Evolutionary conservation across 2,888 invertebrate genomes (phyloP).

Genomic region (Mayetiola destructor): DNA sequence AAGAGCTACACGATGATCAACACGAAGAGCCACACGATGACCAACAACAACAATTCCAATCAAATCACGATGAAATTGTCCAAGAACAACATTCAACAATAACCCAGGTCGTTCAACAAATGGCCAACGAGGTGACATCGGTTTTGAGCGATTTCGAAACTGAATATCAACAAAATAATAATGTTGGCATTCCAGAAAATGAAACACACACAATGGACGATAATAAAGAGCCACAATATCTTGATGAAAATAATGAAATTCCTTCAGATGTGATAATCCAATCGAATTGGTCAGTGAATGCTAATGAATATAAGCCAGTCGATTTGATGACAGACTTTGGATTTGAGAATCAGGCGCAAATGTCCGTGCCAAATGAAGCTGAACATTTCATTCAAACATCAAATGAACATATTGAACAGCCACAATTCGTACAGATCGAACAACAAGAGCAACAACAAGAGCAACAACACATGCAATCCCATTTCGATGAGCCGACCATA

Average conservation of each 20-base stretch:
- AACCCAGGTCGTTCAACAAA: slow-evolving; percentile 12
- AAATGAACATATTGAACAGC: background rate
- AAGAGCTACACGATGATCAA: background rate
- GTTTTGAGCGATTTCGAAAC: background rate
- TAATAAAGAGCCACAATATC: too few relatives aligned
- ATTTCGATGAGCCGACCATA: background rate
- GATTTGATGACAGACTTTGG: background rate
- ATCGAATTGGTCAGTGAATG: background rate
- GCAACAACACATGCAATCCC: background rate
- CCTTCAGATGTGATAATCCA: background rate
- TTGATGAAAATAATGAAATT: background rate
- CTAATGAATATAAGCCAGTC: background rate
- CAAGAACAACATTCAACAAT: slow-evolving; percentile 3
- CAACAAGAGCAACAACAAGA: background rate
- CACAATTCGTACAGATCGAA: background rate
- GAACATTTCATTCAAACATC: background rate
- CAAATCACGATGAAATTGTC: background rate
- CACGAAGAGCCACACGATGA: background rate
- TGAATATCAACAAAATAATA: background rate
- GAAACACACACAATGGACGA: background rate
- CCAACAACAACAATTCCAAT: background rate
- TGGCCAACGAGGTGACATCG: slow-evolving; percentile 1
- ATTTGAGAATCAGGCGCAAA: background rate
- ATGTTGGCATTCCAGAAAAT: background rate
- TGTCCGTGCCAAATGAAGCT: background rate